Percentiles rank a stretch among this genome's conserved stretches.
Conservation (phyloP, 2,113 vertebrate genomes). For the Laticauda colubrina region DNA sequence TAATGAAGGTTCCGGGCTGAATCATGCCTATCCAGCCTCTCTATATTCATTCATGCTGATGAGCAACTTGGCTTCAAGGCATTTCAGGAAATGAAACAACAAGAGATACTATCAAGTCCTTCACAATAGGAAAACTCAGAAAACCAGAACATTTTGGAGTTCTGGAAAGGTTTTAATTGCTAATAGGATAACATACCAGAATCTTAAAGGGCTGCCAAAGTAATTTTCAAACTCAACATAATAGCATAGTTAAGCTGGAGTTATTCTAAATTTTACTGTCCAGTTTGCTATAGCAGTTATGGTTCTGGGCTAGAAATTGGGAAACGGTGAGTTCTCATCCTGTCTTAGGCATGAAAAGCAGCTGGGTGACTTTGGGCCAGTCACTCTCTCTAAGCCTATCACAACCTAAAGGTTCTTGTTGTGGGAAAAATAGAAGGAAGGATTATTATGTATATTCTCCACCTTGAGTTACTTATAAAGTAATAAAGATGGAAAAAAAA, state of each 20-base stretch:
- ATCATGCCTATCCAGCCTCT: background rate
- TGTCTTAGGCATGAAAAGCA: too few relatives aligned
- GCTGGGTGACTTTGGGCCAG: too few relatives aligned
- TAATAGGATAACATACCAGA: background rate
- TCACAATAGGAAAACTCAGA: background rate
- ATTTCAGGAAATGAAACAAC: background rate
- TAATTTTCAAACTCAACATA: background rate
- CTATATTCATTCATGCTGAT: background rate
- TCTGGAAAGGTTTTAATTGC: background rate
- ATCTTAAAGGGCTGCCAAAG: background rate
- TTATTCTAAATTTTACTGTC: background rate
- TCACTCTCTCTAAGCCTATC: background rate
- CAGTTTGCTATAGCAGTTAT: background rate
- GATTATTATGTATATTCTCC: background rate
- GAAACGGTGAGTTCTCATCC: background rate
- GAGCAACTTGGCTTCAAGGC: background rate
- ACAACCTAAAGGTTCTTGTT: background rate
- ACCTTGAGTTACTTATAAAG: background rate
- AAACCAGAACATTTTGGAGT: background rate
- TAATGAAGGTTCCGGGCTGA: background rate
- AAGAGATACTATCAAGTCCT: background rate
- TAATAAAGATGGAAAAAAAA: background rate
- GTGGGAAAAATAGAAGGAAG: background rate
- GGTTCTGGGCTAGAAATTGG: background rate
- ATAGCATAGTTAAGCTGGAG: background rate